Evolutionary conservation across 2,888 invertebrate species (phyloP), one percentile per base, ranked within the genome.

Genomic region (Aproaerema taeniolella): DNA sequence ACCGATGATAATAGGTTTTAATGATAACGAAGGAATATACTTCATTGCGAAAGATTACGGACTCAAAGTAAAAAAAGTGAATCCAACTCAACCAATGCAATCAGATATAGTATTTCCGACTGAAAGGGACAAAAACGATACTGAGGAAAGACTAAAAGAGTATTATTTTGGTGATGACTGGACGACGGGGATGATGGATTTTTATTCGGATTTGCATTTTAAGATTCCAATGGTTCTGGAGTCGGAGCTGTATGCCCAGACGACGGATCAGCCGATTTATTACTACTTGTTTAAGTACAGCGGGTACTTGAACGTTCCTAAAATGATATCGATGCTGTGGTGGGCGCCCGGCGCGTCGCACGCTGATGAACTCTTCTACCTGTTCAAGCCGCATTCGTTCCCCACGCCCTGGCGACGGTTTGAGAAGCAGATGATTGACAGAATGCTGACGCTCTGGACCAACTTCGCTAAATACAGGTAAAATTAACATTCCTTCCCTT

Each of bases 391-490:
- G 0, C 71, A 72, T 31, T 61, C 67, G 1, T 67, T 85, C 32
- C 83, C 82, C 0, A 41, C 81, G 29, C 77, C 81, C 0, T 66
- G 70, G n/a, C 58, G 69, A 11, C 61, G 58, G 28, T 47, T 77
- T 10, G 86, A 86, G 49, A 55, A 49, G 8, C 45, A 48, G 2
- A 82, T 82, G 79, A 69, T 77, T 31, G 55, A 58, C 28, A 58
- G 72, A 1, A 80, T 86, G 79, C 69, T 82, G 15, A 75, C 71
- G 4, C 51, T 86, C 49, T 86, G 85, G 85, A 85, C 85, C 0
- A 86, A 86, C 54, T 86, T 86, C 40, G 86, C 86, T 2, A 86
- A 86, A 49, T 79, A 72, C 50, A 63, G 73, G 86, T 86, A 53
- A 20, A 20, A 20, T 4, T 20, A 20, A 20, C 20, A 20, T 6